Evolutionary conservation across 2,797 vertebrate species (phyloP), one percentile per base, ranked within the genome.

Genomic region (Sebastes glaucus): DNA sequence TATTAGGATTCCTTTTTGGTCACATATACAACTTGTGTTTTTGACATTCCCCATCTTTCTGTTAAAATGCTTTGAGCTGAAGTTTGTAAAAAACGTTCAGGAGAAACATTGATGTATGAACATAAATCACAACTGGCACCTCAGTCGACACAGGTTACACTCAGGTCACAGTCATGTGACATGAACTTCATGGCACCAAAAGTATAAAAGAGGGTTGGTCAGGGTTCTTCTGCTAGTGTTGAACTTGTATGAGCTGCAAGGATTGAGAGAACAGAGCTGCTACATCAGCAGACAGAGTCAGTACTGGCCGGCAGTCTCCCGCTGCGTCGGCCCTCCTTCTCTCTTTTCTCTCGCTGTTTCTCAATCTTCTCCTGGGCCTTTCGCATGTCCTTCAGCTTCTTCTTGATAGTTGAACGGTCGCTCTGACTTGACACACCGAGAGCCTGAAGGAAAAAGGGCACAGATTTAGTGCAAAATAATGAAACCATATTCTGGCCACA

Each of bases 281-380:
- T 4, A 6, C 64, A 85, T 97, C 94, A 98, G 94, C 97, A 97
- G 87, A 93, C 93, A 0, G 97, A 98, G 95, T 98, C 97, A 3
- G 92, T 93, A 52, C 90, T 93, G 80, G 88, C 25, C 0, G 95
- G 95, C 61, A 96, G 94, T 83, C 89, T 97, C 71, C 96, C 96
- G 18, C 95, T 95, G 92, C 95, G 97, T 68, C 96, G 92, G 20
- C 93, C 94, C 88, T 98, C 97, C 82, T 94, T 97, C 90, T 96
- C 97, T 52, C 93, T 96, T 83, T 97, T 98, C 87, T 97, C 97
- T 68, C 94, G 94, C 92, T 97, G 96, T 71, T 97, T 98, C 91
- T 97, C 97, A 93, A 96, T 85, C 95, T 98, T 98, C 91, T 98
- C 97, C 94, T 98, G 96, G 25, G 96, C 91, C 92, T 97, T 98